A percentile compares a stretch with the other conserved stretches of the same genome.
Evolutionary conservation across 2,113 vertebrate genomes (phyloP).

Genomic region (Trogon surrucura): DNA sequence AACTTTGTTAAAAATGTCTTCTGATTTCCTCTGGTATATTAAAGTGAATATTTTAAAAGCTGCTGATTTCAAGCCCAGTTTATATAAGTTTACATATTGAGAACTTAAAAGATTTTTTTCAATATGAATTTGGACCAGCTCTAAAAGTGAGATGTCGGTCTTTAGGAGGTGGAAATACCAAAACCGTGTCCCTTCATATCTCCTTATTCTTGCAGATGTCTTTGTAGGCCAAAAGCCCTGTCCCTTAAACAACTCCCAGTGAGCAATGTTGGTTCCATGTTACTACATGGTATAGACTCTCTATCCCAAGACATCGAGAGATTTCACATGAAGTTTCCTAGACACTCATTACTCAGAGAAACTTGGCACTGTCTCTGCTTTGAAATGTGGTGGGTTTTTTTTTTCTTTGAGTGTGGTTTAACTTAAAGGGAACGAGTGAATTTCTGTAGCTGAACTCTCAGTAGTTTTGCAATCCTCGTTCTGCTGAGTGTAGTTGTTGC

Average conservation of each 20-base stretch:
- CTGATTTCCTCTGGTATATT: conserved; percentile 55
- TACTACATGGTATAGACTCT: background rate
- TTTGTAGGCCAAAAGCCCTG: background rate
- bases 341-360: background rate
- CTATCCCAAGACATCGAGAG: background rate
- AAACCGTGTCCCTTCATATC: background rate
- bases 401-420: background rate
- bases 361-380: background rate
- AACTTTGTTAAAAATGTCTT: conserved; percentile 44
- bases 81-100: background rate
- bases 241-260: background rate
- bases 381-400: background rate
- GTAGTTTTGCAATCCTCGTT: background rate
- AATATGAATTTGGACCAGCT: background rate
- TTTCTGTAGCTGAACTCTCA: background rate
- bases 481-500: background rate
- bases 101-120: background rate
- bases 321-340: background rate
- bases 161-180: background rate
- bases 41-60: conserved; percentile 33
- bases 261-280: accelerated
- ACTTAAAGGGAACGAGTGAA: background rate
- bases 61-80: conserved; percentile 26
- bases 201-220: background rate
- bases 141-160: background rate